Conservation (phyloP, 2,797 vertebrate genomes). For the Bradypodion pumilum region DNA sequence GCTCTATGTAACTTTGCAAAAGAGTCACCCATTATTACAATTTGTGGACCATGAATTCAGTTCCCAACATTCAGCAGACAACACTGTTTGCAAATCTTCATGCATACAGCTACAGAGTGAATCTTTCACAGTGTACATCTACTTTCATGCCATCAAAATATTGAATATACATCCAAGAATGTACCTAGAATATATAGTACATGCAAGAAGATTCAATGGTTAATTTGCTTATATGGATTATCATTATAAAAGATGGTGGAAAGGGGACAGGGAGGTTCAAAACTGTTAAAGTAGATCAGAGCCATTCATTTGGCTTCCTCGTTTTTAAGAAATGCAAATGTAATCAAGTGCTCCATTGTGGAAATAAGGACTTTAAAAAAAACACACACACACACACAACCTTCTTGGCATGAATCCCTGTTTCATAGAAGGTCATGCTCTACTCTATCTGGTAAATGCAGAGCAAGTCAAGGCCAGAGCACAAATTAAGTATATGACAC, state of each 20-base stretch:
- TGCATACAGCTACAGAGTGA: neutral
- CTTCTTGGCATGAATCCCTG: constrained; percentile 20
- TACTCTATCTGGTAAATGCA: constrained; percentile 25
- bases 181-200: neutral
- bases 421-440: constrained; percentile 18
- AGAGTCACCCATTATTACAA: neutral
- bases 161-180: neutral
- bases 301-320: constrained; percentile 12
- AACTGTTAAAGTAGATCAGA: neutral
- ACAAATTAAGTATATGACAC: constrained; percentile 31
- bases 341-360: constrained; percentile 6
- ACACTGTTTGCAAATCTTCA: neutral
- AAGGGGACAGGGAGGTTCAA: neutral
- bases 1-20: neutral
- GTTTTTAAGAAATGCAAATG: constrained; percentile 33
- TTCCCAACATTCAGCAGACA: neutral
- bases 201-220: neutral
- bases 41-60: neutral
- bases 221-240: neutral
- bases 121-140: neutral
- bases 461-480: constrained; percentile 40
- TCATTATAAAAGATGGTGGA: neutral
- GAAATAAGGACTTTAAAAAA: neutral
- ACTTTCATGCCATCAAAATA: neutral
- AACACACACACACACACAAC: neutral